Base-by-base conservation (phyloP, 2,888 invertebrate genomes). In the Nectonema munidae region DNA sequence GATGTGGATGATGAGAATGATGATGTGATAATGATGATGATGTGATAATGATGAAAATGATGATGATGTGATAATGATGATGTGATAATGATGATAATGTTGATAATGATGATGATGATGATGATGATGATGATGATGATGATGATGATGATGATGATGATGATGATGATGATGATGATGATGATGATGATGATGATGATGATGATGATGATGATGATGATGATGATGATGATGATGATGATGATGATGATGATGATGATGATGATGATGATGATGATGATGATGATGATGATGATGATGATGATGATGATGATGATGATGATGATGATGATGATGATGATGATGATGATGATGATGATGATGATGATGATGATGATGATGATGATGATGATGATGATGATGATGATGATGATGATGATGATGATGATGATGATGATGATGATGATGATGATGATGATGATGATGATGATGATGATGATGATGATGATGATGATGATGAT, bases 11-110 rank as follows among this genome's bases (percentile, higher is more conserved):
- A n/a, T n/a, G n/a, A n/a, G n/a, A n/a, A n/a, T n/a, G n/a, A n/a
- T n/a, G n/a, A n/a, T n/a, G n/a, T n/a, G n/a, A n/a, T n/a, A n/a
- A n/a, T n/a, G n/a, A n/a, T n/a, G n/a, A n/a, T n/a, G n/a, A n/a
- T n/a, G n/a, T n/a, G n/a, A n/a, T n/a, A n/a, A n/a, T n/a, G n/a
- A n/a, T n/a, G n/a, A n/a, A n/a, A n/a, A n/a, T n/a, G n/a, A n/a
- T n/a, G n/a, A n/a, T n/a, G n/a, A n/a, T 25, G 25, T 25, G n/a
- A 25, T 25, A 25, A 25, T 25, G n/a, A 25, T 25, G n/a, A 25
- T 25, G n/a, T n/a, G n/a, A n/a, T n/a, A n/a, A n/a, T n/a, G n/a
- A n/a, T n/a, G n/a, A n/a, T n/a, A n/a, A n/a, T n/a, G n/a, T n/a
- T n/a, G n/a, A n/a, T n/a, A n/a, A n/a, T n/a, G n/a, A n/a, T n/a